phyloP scores from a whole-genome alignment of 1,140 invertebrate genomes.

The Leptinotarsa texana region DNA sequence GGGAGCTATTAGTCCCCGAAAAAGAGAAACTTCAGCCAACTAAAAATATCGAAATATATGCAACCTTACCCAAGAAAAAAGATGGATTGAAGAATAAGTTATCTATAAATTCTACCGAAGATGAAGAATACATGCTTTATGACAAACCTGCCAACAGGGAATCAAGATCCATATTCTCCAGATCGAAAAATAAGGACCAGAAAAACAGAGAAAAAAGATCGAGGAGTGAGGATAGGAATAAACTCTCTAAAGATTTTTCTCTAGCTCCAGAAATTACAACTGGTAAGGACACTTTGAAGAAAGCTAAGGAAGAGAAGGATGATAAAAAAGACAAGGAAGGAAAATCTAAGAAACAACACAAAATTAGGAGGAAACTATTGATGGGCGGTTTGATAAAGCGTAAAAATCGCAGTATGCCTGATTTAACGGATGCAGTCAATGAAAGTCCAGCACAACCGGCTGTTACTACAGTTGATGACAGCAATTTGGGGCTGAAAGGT shows the following conservation, averaged over 20 bases:
- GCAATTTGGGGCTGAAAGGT: slow-evolving; percentile 68
- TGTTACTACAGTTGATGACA: slow-evolving; percentile 73
- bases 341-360: slow-evolving; percentile 88
- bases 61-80: slow-evolving; percentile 88
- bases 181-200: slow-evolving; percentile 68
- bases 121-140: slow-evolving; percentile 70
- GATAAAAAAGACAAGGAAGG: slow-evolving; percentile 67
- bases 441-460: slow-evolving; percentile 56
- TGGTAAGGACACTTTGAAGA: slow-evolving; percentile 60
- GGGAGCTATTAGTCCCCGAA: slow-evolving; percentile 59
- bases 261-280: slow-evolving; percentile 62
- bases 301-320: slow-evolving; percentile 61
- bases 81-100: slow-evolving; percentile 67
- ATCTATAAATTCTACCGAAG: slow-evolving; percentile 65
- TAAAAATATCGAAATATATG: slow-evolving; percentile 87
- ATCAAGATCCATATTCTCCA: slow-evolving; percentile 66
- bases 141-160: slow-evolving; percentile 66
- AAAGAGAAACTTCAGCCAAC: slow-evolving; percentile 60
- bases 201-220: slow-evolving; percentile 73
- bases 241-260: slow-evolving; percentile 70
- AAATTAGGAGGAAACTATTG: slow-evolving; percentile 82
- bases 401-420: slow-evolving; percentile 90
- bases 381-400: slow-evolving; percentile 87
- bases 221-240: slow-evolving; percentile 80
- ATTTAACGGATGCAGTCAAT: slow-evolving; percentile 72